Conservation (phyloP, 2,888 invertebrate species). For the Cheilosia soror region DNA sequence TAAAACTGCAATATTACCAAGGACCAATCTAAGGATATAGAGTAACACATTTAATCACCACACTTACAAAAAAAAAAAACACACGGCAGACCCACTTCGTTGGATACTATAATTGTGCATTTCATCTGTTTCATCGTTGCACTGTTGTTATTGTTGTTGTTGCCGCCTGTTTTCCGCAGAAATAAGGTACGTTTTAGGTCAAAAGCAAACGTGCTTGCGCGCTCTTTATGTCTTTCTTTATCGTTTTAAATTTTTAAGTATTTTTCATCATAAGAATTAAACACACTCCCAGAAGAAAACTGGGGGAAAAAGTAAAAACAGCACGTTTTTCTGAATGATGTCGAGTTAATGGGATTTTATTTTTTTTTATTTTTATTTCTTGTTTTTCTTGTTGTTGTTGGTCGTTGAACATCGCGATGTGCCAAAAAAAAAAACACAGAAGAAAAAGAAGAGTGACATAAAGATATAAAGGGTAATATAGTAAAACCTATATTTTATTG, state of each 20-base stretch:
- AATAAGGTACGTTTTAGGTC: slow-evolving; percentile 42
- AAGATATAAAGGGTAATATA: slow-evolving; percentile 26
- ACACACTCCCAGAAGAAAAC: not conserved
- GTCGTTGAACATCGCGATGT: no score
- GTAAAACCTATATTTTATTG: slow-evolving; percentile 43
- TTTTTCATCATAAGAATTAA: slow-evolving; percentile 12
- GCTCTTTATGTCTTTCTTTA: slow-evolving; percentile 8
- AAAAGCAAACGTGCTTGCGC: slow-evolving; percentile 1
- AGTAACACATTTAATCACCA: not conserved
- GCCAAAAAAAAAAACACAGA: not conserved
- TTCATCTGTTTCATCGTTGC: not conserved
- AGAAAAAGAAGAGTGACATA: not conserved
- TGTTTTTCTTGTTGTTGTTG: no score
- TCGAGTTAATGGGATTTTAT: slow-evolving; percentile 17
- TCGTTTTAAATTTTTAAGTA: slow-evolving; percentile 16
- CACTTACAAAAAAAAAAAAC: not conserved
- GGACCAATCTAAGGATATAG: slow-evolving; percentile 26
- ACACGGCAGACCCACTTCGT: slow-evolving; percentile 2
- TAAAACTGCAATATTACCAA: slow-evolving; percentile 1
- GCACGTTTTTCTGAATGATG: slow-evolving; percentile 40
- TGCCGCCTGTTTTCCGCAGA: not conserved
- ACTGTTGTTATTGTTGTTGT: no score
- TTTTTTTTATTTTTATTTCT: no score
- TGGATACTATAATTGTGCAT: slow-evolving; percentile 18
- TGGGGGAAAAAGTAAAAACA: slow-evolving; percentile 20